These are phyloP conservation scores for Drosophila ananassae DNA, from an alignment of 1,140 invertebrate genomes.

Conservation along the genomic window DNA sequence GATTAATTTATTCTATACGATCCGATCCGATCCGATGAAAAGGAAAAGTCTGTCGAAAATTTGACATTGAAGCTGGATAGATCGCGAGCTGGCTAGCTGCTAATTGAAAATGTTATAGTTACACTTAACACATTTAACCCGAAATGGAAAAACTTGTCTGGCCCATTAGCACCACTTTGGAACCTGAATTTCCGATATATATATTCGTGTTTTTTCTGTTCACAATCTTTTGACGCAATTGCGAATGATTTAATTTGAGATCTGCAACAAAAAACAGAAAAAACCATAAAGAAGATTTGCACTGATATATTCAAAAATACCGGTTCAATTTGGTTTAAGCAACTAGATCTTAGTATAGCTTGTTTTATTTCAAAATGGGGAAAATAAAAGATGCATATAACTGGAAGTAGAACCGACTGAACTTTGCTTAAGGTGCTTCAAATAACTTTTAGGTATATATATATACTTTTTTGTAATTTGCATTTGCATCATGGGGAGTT, in stretches of 20 bases:
- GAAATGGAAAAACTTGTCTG: conserved; percentile 52
- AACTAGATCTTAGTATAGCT: conserved; percentile 2
- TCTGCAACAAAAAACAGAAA: not conserved
- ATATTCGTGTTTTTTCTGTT: conserved; percentile 6
- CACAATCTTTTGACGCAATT: conserved; percentile 45
- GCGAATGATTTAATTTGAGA: conserved; percentile 38
- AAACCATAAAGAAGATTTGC: conserved; percentile 7
- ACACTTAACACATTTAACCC: conserved; percentile 52
- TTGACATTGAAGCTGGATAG: conserved; percentile 41
- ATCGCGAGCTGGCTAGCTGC: conserved; percentile 10
- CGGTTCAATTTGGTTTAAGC: not conserved
- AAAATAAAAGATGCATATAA: conserved; percentile 13
- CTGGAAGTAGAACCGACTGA: conserved; percentile 11
- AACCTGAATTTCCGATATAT: conserved; percentile 36
- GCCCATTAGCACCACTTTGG: conserved; percentile 46
- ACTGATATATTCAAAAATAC: conserved; percentile 9
- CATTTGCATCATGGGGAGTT: conserved; percentile 24
- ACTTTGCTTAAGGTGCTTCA: conserved; percentile 24
- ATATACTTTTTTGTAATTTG: too few species aligned
- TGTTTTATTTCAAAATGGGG: conserved; percentile 7
- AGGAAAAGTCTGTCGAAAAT: conserved; percentile 43
- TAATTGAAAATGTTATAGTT: conserved; percentile 65
- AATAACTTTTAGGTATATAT: not conserved
- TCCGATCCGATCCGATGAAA: conserved; percentile 16
- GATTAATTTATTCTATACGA: conserved; percentile 12